These are phyloP conservation scores for Pseudochromis fuscus DNA, from an alignment of 2,797 vertebrate genomes.

Conservation along the genomic window DNA sequence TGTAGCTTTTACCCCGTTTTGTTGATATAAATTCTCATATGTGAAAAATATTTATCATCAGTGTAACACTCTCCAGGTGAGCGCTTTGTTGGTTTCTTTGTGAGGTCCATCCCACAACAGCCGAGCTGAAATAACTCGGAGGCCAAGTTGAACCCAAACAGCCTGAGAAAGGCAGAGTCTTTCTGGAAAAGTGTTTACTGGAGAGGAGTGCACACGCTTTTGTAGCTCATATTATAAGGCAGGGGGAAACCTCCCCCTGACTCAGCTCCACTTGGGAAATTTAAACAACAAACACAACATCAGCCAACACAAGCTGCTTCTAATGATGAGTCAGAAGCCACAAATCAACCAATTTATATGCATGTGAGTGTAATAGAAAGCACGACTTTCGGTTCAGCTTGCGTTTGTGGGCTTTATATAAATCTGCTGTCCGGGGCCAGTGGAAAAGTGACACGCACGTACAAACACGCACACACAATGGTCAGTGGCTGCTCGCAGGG, in stretches of 20 bases:
- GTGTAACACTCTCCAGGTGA: slow-evolving; percentile 37
- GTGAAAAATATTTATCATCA: slow-evolving; percentile 47
- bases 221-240: slow-evolving; percentile 61
- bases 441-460: slow-evolving; percentile 65
- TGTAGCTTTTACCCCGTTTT: slow-evolving; percentile 34
- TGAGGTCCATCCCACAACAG: slow-evolving; percentile 26
- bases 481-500: slow-evolving; percentile 71
- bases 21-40: slow-evolving; percentile 34
- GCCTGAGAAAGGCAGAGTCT: slow-evolving; percentile 4
- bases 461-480: slow-evolving; percentile 64
- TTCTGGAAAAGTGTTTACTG: slow-evolving; percentile 21
- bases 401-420: slow-evolving; percentile 44
- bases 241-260: slow-evolving; percentile 63
- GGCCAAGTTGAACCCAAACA: slow-evolving; percentile 26
- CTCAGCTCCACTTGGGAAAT: slow-evolving; percentile 76
- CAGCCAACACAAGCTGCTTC: slow-evolving; percentile 71
- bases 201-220: slow-evolving; percentile 41
- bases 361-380: slow-evolving; percentile 51
- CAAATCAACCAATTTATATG: slow-evolving; percentile 55
- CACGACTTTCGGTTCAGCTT: slow-evolving; percentile 35
- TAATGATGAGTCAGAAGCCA: slow-evolving; percentile 71
- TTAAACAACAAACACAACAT: slow-evolving; percentile 80
- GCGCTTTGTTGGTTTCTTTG: slow-evolving; percentile 35
- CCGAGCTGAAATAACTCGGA: slow-evolving; percentile 39
- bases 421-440: slow-evolving; percentile 62